Conservation (phyloP, 2,888 invertebrate species). For the Clepsis dumicolana region DNA sequence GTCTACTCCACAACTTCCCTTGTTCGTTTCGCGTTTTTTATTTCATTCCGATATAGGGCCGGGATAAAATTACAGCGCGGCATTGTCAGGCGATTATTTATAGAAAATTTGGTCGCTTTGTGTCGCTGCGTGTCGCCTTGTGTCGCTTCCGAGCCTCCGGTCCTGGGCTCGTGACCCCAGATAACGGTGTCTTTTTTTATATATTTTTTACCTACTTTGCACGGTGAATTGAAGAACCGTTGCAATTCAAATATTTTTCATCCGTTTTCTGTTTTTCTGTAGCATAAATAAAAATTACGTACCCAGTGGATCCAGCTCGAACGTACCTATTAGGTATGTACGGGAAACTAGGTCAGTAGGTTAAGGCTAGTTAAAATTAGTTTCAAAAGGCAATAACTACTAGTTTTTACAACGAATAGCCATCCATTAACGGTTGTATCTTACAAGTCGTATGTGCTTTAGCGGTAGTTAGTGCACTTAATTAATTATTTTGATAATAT, state of each 20-base stretch:
- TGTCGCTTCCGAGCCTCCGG: constrained; percentile 66
- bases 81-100: constrained; percentile 84
- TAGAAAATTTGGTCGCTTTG: constrained; percentile 83
- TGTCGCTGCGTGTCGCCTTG: constrained; percentile 81
- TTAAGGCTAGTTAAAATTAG: background rate
- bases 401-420: background rate
- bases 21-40: constrained; percentile 72
- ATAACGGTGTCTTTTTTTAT: constrained; percentile 65
- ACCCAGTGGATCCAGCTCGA: background rate
- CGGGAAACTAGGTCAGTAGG: background rate
- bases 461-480: background rate
- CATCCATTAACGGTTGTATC: background rate
- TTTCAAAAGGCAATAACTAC: background rate
- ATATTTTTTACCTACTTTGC: constrained; percentile 52
- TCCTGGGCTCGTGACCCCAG: constrained; percentile 62
- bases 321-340: background rate
- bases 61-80: constrained; percentile 79
- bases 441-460: background rate
- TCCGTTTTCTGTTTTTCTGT: background rate
- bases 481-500: background rate
- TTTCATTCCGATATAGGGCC: constrained; percentile 80
- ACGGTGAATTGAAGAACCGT: constrained; percentile 58
- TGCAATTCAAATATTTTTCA: constrained; percentile 46
- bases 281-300: background rate
- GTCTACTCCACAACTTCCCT: constrained; percentile 62